These are phyloP conservation scores for Corythoichthys haematopterus DNA, from an alignment of 2,113 vertebrate genomes.

Conservation along the genomic window DNA sequence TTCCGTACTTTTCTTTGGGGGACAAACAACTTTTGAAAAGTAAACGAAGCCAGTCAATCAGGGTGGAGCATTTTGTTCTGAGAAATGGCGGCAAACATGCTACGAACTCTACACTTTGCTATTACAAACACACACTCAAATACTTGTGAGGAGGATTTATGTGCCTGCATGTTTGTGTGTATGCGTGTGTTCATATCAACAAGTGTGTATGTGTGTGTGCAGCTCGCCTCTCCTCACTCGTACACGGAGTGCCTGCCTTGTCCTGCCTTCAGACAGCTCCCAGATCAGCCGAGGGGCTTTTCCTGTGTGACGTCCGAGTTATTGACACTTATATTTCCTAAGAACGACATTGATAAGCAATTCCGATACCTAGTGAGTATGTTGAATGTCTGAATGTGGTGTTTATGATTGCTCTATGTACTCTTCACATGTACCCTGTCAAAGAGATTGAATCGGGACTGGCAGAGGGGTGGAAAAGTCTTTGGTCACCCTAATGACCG, in stretches of 20 bases:
- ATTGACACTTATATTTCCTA: constrained; percentile 54
- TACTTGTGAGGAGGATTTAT: constrained; percentile 55
- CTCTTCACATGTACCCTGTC: constrained; percentile 9
- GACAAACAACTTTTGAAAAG: background rate
- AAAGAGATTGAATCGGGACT: constrained; percentile 38
- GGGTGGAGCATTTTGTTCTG: constrained; percentile 30
- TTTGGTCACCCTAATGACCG: constrained; percentile 49
- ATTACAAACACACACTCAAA: constrained; percentile 12
- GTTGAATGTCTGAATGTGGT: constrained; percentile 4
- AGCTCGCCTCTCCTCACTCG: constrained; percentile 59
- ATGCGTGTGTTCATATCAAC: constrained; percentile 30
- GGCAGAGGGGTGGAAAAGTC: constrained; percentile 39
- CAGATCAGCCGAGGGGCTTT: constrained; percentile 62
- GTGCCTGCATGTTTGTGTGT: constrained; percentile 57
- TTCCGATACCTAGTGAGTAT: constrained; percentile 20
- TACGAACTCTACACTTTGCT: constrained; percentile 45
- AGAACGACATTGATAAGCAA: constrained; percentile 37
- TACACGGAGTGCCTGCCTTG: constrained; percentile 71
- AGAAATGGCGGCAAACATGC: constrained; percentile 43
- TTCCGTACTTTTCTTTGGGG: background rate
- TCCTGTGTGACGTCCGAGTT: constrained; percentile 54
- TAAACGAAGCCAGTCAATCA: constrained; percentile 1
- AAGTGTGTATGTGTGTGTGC: constrained; percentile 35
- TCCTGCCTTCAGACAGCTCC: constrained; percentile 71
- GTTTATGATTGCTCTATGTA: constrained; percentile 4